phyloP scores from a whole-genome alignment of 2,113 vertebrate species.

The Lepidothrix coronata region DNA sequence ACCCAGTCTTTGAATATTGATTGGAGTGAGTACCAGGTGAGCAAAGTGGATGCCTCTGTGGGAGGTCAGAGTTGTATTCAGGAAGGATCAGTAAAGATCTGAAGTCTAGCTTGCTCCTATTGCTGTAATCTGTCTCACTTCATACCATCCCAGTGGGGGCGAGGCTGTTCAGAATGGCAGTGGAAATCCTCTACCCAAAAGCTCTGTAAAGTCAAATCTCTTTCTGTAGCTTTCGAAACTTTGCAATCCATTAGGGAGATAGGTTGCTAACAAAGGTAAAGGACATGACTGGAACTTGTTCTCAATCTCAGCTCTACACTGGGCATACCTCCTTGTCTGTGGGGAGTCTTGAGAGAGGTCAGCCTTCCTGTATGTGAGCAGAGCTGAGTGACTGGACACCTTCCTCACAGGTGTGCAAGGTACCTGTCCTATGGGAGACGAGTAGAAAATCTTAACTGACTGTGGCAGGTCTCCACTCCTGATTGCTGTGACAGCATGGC shows the following conservation, averaged over 20 bases:
- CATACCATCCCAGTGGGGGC: neutral
- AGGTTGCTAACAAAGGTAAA: neutral
- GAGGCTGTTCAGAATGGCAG: neutral
- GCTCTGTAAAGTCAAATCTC: neutral
- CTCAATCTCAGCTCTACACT: neutral
- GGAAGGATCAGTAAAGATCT: neutral
- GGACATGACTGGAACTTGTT: neutral
- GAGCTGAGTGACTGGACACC: neutral
- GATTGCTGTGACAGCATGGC: neutral
- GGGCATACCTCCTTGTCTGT: neutral
- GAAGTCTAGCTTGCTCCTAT: neutral
- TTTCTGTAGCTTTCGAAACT: neutral
- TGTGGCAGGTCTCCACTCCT: neutral
- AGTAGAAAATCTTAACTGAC: neutral
- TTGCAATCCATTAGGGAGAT: neutral
- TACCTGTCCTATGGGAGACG: neutral
- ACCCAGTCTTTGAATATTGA: constrained; percentile 91
- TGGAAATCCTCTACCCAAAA: neutral
- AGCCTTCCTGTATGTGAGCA: neutral
- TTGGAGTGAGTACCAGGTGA: constrained; percentile 97
- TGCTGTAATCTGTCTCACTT: neutral
- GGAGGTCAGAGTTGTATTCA: neutral
- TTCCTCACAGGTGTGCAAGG: neutral
- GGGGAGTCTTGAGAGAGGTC: neutral
- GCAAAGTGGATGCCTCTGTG: neutral